Conservation (phyloP, 1,140 invertebrate genomes). For the Odontomachus brunneus region DNA sequence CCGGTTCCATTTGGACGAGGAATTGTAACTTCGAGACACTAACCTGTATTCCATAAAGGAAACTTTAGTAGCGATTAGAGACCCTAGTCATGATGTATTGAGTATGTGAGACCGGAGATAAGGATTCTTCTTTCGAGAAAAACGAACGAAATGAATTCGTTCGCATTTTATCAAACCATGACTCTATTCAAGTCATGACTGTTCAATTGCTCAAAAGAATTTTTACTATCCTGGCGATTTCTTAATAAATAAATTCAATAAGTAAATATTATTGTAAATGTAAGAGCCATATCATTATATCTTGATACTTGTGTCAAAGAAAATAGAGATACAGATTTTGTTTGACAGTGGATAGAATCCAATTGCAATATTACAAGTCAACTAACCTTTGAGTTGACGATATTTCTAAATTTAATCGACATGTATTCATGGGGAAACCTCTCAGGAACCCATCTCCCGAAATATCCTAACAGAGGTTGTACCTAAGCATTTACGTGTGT, state of each 20-base stretch:
- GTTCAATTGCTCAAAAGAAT: background rate
- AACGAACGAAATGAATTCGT: conserved; percentile 1
- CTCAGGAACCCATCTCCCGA: conserved; percentile 1
- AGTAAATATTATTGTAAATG: background rate
- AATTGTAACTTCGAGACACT: conserved; percentile 19
- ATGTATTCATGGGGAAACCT: conserved; percentile 21
- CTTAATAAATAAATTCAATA: background rate
- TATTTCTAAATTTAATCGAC: background rate
- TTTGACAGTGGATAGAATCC: too few species aligned
- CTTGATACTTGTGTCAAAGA: background rate
- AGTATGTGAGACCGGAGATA: background rate
- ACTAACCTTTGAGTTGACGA: conserved; percentile 1
- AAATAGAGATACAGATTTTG: background rate
- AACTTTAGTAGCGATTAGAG: conserved; percentile 42
- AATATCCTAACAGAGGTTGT: conserved; percentile 37
- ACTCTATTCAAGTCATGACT: background rate
- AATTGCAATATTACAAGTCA: background rate
- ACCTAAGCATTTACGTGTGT: conserved; percentile 27
- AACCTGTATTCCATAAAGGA: background rate
- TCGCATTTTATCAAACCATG: background rate
- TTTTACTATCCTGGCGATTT: background rate
- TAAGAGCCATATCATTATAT: background rate
- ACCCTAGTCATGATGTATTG: background rate
- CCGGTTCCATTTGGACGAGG: conserved; percentile 56
- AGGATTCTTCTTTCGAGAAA: background rate